Conservation (phyloP, 23 tunicate species). For the Ascidia mentula region DNA sequence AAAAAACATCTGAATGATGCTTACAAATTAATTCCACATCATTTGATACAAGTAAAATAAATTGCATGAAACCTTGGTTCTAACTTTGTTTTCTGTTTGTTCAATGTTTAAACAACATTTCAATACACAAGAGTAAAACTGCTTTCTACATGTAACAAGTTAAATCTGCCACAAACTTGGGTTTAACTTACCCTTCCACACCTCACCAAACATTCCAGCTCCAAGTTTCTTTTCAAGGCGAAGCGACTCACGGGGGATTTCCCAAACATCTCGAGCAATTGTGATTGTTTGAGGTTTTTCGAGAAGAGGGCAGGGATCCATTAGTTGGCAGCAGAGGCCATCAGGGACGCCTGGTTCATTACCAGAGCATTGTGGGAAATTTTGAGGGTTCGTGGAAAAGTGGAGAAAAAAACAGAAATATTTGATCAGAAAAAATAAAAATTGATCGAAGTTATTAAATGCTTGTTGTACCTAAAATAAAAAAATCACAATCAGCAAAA, state of each 20-base stretch:
- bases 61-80: too few species aligned
- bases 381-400: neutral
- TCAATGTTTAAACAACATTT: too few species aligned
- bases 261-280: conserved; percentile 96
- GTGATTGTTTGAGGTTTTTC: conserved; percentile 92
- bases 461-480: too few species aligned
- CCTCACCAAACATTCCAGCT: conserved; percentile 99
- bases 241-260: conserved; percentile 75
- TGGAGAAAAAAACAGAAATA: neutral
- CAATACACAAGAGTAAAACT: too few species aligned
- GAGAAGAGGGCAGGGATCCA: conserved; percentile 80
- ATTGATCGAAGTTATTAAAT: neutral
- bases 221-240: conserved; percentile 80
- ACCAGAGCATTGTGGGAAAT: neutral
- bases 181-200: conserved; percentile 87
- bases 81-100: too few species aligned
- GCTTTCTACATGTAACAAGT: too few species aligned
- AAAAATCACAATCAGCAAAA: too few species aligned
- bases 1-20: too few species aligned
- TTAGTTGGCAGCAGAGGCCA: conserved; percentile 83
- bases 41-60: too few species aligned
- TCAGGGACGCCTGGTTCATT: conserved; percentile 43
- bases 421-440: neutral
- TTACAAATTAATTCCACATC: too few species aligned
- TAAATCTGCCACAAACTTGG: too few species aligned